phyloP scores from a whole-genome alignment of 2,888 invertebrate genomes.

The Pammene fasciana region DNA sequence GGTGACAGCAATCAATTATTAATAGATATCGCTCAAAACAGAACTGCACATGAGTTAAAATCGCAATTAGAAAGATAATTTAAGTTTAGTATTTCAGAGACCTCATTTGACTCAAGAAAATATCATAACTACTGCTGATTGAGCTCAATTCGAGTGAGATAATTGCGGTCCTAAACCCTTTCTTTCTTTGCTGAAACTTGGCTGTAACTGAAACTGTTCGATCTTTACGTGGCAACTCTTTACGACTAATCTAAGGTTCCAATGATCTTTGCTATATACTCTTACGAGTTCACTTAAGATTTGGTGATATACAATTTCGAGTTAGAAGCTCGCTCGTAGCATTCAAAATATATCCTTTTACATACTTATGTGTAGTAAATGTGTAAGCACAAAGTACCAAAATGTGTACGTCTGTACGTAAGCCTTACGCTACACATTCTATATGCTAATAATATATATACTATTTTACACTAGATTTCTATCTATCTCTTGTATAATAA shows the following conservation, averaged over 20 bases:
- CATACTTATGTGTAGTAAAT: constrained; percentile 49
- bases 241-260: constrained; percentile 61
- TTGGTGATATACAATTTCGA: constrained; percentile 63
- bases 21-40: too few species aligned
- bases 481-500: constrained; percentile 75
- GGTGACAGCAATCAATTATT: too few species aligned
- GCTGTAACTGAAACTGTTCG: constrained; percentile 55
- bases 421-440: constrained; percentile 59
- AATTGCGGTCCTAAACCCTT: background rate
- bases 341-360: constrained; percentile 54
- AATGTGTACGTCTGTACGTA: constrained; percentile 57
- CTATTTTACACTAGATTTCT: constrained; percentile 77
- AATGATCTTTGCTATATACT: constrained; percentile 60
- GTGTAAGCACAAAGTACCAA: constrained; percentile 72
- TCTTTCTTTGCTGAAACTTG: constrained; percentile 25
- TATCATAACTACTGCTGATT: too few species aligned
- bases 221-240: constrained; percentile 71
- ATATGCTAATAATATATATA: constrained; percentile 60
- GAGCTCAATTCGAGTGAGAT: too few species aligned
- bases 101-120: too few species aligned
- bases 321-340: constrained; percentile 54
- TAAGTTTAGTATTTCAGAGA: too few species aligned
- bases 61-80: too few species aligned
- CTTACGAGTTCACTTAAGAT: constrained; percentile 58
- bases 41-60: too few species aligned